phyloP scores from a whole-genome alignment of 2,113 vertebrate genomes.

The Phalacrocorax pelagicus region DNA sequence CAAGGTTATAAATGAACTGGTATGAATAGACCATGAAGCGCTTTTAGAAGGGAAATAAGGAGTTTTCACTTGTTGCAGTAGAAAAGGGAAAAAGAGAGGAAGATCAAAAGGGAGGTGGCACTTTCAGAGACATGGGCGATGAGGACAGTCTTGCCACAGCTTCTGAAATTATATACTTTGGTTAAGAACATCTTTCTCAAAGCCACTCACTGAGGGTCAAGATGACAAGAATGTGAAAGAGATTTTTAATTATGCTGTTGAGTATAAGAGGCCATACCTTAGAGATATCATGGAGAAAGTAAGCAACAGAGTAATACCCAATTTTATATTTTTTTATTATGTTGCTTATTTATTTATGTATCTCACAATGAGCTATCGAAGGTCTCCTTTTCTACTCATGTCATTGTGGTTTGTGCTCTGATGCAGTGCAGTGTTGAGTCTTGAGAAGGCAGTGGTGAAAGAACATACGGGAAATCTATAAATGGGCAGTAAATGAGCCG shows the following conservation, averaged over 20 bases:
- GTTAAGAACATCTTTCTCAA: neutral
- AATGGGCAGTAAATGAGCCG: neutral
- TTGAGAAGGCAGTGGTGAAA: neutral
- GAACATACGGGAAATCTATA: neutral
- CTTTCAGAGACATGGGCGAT: neutral
- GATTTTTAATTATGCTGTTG: neutral
- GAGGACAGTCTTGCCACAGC: neutral
- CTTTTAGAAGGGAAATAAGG: neutral
- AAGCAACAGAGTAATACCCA: neutral
- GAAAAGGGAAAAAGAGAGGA: neutral
- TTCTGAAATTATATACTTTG: neutral
- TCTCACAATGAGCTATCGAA: neutral
- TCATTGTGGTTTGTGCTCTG: neutral
- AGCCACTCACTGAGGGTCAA: neutral
- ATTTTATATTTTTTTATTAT: neutral
- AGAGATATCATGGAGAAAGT: neutral
- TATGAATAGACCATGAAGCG: neutral
- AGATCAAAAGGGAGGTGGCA: neutral
- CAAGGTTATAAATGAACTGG: neutral
- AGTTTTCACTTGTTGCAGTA: neutral
- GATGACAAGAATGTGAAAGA: neutral
- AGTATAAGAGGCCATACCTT: neutral
- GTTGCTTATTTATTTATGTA: neutral
- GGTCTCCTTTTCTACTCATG: neutral
- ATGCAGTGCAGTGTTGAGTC: neutral